Evolutionary conservation across 2,888 invertebrate species (phyloP), one percentile per base, ranked within the genome.

Genomic region (Dynastes grantii): DNA sequence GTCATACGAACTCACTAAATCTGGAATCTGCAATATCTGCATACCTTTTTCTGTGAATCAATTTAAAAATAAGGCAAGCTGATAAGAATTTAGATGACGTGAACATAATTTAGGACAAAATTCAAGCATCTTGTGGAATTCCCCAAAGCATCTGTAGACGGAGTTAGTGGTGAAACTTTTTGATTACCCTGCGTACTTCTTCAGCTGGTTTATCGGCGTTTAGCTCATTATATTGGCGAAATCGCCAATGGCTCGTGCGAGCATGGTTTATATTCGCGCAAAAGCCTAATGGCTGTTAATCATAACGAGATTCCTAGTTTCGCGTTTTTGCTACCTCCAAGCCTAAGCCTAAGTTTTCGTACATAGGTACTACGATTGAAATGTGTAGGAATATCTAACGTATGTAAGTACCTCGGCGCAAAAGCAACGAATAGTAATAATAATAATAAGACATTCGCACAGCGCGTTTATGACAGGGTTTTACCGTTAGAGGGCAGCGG

Each of bases 221-320:
- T 8, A 45, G 45, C 29, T 64, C 64, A 29, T 37, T 29, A 29
- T 29, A 64, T 67, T 68, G 13, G 27, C 11, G 49, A 27, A 68
- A 68, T 53, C 49, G 79, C 79, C 78, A 68, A 29, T 76, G 76
- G 78, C 78, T 61, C 49, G 61, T 29, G 63, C 70, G 58, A 45
- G 68, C 55, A 22, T 45, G 11, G 67, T 68, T 76, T 76, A 76
- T 45, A 45, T 79, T 79, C 70, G 61, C 58, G 68, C 32, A 76
- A 79, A 76, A 61, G 22, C 27, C 76, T 79, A 63, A 68, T 77
- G 61, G 73, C 45, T 61, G 71, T 78, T 78, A 78, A 73, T 73
- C 73, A 78, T 78, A 78, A 78, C 70, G 61, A 76, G 76, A 76
- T 79, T 53, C 76, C 68, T 55, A 61, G 68, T 65, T 76, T 61